A percentile compares a stretch with the other conserved stretches of the same genome.
Conservation (phyloP, 2,113 vertebrate species). For the Apus apus region DNA sequence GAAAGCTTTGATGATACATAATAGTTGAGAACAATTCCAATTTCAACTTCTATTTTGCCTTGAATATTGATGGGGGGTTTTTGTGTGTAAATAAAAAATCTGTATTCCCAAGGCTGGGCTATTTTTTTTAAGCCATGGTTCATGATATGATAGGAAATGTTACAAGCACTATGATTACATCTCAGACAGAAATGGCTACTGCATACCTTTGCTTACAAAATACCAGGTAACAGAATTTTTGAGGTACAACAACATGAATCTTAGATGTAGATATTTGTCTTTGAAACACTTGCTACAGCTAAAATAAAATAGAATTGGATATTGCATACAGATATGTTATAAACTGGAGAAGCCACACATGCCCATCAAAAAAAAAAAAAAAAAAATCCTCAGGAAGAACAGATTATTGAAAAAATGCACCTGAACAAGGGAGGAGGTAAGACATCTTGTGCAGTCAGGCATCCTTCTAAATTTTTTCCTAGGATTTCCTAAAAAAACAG, state of each 20-base stretch:
- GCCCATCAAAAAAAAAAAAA: neutral
- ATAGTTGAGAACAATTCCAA: neutral
- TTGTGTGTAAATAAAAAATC: neutral
- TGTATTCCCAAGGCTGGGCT: neutral
- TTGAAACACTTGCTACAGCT: neutral
- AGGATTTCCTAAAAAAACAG: neutral
- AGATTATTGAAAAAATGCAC: neutral
- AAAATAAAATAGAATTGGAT: neutral
- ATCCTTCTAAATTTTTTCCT: neutral
- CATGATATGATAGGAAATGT: neutral
- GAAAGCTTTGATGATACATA: neutral
- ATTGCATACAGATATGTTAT: neutral
- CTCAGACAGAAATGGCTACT: neutral
- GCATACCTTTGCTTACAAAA: neutral
- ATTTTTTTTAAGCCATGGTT: neutral
- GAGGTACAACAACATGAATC: neutral
- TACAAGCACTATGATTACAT: neutral
- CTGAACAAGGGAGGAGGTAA: neutral
- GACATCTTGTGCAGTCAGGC: neutral
- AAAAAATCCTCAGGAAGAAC: neutral
- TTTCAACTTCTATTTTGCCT: neutral
- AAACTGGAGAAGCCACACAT: accelerated
- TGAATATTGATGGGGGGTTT: accelerated
- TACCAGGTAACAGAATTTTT: neutral
- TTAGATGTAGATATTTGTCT: neutral